Evolutionary conservation across 1,140 invertebrate genomes (phyloP), one percentile per base, ranked within the genome.

Genomic region (Meloidogyne floridensis): DNA sequence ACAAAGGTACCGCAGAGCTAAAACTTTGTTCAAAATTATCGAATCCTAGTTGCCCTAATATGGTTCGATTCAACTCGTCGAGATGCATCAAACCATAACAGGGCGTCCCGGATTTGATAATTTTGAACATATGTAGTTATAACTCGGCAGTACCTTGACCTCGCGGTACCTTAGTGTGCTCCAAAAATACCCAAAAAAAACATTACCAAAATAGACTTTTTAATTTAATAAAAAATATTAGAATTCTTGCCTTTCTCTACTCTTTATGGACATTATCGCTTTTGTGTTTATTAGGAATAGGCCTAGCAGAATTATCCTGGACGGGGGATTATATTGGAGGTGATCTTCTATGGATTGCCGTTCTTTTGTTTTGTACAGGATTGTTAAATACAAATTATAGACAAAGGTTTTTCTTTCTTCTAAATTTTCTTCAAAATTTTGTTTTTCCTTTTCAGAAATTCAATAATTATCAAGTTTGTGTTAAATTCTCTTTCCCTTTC

Each of bases 271-370:
- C 86, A 11, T 74, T 80, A 13, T 88, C 85, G 80, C 84, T 88
- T 43, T 82, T 89, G 18, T 86, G 82, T 11, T 70, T 89, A 8
- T 84, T 86, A 11, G 56, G 88, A 69, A 77, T 90, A 13, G 88
- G 88, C 9, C 77, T 90, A 11, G 72, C 86, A 47, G 77, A 87
- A 18, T 73, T 90, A 10, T 81, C 82, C 43, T 89, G 88, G 88
- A 89, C 86, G 59, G 88, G 89, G 53, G 89, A 88, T 69, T 89
- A 82, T 74, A 75, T 89, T 32, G 88, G 89, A 13, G 87, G 87
- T 13, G 88, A 89, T 65, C 71, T 89, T 8, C 78, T 90, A 5
- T 89, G 89, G 89, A 75, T 87, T 42, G 86, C 85, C 6, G 76
- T 88, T 54, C 84, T 89, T 8, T 87, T 87, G 32, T 84, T 87